Base-by-base conservation (phyloP, 2,113 vertebrate genomes). In the Falco punctatus region DNA sequence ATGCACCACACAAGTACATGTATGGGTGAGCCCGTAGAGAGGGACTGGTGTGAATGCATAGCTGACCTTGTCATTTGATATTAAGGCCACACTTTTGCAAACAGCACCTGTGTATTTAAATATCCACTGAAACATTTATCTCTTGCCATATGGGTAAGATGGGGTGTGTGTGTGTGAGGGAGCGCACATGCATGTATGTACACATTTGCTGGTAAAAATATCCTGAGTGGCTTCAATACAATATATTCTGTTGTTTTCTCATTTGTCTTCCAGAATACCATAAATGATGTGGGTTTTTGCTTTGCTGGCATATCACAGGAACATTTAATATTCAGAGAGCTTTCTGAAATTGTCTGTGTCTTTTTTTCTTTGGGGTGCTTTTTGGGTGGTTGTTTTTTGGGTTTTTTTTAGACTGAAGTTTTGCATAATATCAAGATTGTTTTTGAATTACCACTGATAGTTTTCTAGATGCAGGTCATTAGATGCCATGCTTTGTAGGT, bases 161-260 rank as follows among this genome's bases (percentile, higher is more conserved):
- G 54, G 38, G 78, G 48, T 28, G 15, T 35, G 15, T 35, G 15
- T 35, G 71, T 40, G 58, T 72, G 52, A 48, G 52, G 42, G 77
- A 20, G 32, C 26, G 46, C 46, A 30, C 24, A 10, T 40, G 61
- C 54, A 12, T 20, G 2, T 11, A 24, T 10, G 44, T 20, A 11
- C 40, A 42, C 24, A 14, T n/a, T 18, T 57, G 38, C 61, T 67
- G 27, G 44, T 72, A 16, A 17, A 77, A 30, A 7, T 54, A 21
- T 15, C 48, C 52, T 21, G 13, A 51, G 7, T 14, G 55, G 59
- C 66, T 55, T 51, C 86, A 20, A 1, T 38, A 9, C 23, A 0
- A 35, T 30, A 0, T 8, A 40, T 8, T 10, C 28, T 44, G 5
- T 3, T 54, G n/a, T 5, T 0, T 2, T 58, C 20, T 30, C n/a